Percentiles rank a stretch among this genome's conserved stretches.
Evolutionary conservation across 1,140 invertebrate species (phyloP).

Genomic region (Bombus vancouverensis): DNA sequence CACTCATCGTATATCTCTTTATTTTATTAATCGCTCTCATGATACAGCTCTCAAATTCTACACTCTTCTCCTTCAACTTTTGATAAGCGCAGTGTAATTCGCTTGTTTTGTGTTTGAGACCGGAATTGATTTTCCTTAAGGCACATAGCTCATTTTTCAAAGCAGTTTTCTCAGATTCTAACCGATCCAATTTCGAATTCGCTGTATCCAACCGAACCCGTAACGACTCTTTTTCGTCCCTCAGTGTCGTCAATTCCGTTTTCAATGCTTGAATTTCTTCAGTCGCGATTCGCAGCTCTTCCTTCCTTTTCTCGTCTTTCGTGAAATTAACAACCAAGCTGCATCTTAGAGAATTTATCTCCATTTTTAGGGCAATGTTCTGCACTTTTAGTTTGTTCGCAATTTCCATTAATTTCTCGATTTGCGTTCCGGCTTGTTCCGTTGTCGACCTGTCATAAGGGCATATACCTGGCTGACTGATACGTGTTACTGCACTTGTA

Average conservation of each 20-base stretch:
- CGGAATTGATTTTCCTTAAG: constrained; percentile 54
- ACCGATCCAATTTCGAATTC: constrained; percentile 36
- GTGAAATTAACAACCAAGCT: constrained; percentile 18
- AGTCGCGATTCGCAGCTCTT: constrained; percentile 9
- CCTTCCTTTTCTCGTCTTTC: constrained; percentile 32
- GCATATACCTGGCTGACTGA: neutral
- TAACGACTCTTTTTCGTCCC: constrained; percentile 42
- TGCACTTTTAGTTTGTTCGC: constrained; percentile 37
- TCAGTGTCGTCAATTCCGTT: constrained; percentile 48
- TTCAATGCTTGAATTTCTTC: constrained; percentile 58
- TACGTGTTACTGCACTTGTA: neutral
- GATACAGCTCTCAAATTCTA: constrained; percentile 35
- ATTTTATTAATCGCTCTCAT: constrained; percentile 35
- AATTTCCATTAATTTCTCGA: constrained; percentile 7
- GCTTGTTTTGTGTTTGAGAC: constrained; percentile 40
- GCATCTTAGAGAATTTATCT: constrained; percentile 36
- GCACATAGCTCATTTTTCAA: constrained; percentile 65
- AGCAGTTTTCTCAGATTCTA: constrained; percentile 54
- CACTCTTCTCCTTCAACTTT: constrained; percentile 45
- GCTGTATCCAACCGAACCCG: constrained; percentile 31
- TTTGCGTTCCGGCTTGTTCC: neutral
- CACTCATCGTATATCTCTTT: constrained; percentile 27
- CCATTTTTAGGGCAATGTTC: constrained; percentile 50
- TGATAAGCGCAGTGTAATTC: constrained; percentile 44
- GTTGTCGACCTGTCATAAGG: neutral